Base-by-base conservation (phyloP, 2,888 invertebrate genomes). In the Rosalia funebris region DNA sequence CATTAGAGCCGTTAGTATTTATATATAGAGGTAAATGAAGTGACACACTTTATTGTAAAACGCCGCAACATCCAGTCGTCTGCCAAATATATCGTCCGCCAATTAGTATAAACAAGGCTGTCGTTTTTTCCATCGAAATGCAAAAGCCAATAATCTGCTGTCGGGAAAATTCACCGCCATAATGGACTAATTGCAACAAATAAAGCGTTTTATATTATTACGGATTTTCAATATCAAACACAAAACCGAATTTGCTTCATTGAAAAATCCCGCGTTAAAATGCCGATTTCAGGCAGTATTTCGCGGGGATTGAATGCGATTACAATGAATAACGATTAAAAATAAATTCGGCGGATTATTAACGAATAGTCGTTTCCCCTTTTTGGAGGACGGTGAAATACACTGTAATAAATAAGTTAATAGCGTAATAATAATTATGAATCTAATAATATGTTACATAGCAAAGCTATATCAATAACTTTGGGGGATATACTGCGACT, bases 91-190 rank as follows among this genome's bases (percentile, higher is more conserved):
- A n/a, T 25, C 25, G 9, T 25, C 25, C 9, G 25, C 25, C 34
- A 34, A 34, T 34, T 34, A 34, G 3, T n/a, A 34, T 11, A 34
- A 34, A 34, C 11, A 7, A 11, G 10, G 34, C 25, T 25, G 25
- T 25, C 25, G 11, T n/a, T n/a, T 34, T 34, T 34, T 11, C 34
- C 34, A 34, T n/a, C 11, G 11, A 34, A 34, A 34, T n/a, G 11
- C 10, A 34, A 47, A 47, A 47, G 17, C 36, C 47, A 47, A 47
- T 47, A 47, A 47, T 36, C 47, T 15, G n/a, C 19, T 16, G n/a
- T 5, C 17, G 15, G 47, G 11, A 47, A 47, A 17, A 36, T 34
- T 12, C 17, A 34, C 11, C 11, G 34, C 2, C 31, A 47, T 19
- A 47, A 46, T 15, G 31, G 16, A 10, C 16, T 41, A 41, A 42